Conservation (phyloP, 2,888 invertebrate species). For the Scaptomyza cyrtandrae region DNA sequence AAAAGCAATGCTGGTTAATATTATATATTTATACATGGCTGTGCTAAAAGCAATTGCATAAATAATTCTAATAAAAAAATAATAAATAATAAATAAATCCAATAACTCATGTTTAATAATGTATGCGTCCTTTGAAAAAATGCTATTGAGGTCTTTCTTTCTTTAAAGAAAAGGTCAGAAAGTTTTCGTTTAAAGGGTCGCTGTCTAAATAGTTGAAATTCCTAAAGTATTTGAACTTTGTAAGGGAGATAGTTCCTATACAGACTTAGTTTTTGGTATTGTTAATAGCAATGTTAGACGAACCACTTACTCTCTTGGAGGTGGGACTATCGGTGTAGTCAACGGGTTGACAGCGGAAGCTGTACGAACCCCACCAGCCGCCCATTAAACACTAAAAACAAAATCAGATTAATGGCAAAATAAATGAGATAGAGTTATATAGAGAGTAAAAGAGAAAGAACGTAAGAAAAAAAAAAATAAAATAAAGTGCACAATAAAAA, state of each 20-base stretch:
- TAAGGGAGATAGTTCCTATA: slow-evolving; percentile 15
- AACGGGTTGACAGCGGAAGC: slow-evolving; percentile 95
- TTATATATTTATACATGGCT: slow-evolving; percentile 2
- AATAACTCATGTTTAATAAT: not conserved
- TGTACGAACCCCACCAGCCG: slow-evolving; percentile 96
- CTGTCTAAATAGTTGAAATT: not conserved
- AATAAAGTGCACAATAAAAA: slow-evolving; percentile 46
- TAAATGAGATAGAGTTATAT: slow-evolving; percentile 26
- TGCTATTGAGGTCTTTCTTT: not conserved
- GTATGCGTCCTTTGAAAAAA: not conserved
- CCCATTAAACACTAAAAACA: slow-evolving; percentile 91
- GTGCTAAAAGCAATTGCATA: slow-evolving; percentile 30
- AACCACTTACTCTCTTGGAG: slow-evolving; percentile 92
- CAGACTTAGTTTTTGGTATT: slow-evolving; percentile 22
- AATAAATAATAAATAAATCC: not conserved
- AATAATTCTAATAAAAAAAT: not conserved
- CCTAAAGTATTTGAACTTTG: slow-evolving; percentile 17
- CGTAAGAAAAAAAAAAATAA: slow-evolving; percentile 54
- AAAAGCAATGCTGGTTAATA: slow-evolving; percentile 35
- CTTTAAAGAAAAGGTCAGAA: not conserved
- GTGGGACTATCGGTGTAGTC: slow-evolving; percentile 92
- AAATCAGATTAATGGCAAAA: slow-evolving; percentile 76
- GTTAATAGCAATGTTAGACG: slow-evolving; percentile 3
- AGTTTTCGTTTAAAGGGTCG: not conserved
- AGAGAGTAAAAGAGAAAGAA: slow-evolving; percentile 12